These are phyloP conservation scores for Trachelus iudaicus DNA, from an alignment of 2,888 invertebrate genomes.

Conservation along the genomic window DNA sequence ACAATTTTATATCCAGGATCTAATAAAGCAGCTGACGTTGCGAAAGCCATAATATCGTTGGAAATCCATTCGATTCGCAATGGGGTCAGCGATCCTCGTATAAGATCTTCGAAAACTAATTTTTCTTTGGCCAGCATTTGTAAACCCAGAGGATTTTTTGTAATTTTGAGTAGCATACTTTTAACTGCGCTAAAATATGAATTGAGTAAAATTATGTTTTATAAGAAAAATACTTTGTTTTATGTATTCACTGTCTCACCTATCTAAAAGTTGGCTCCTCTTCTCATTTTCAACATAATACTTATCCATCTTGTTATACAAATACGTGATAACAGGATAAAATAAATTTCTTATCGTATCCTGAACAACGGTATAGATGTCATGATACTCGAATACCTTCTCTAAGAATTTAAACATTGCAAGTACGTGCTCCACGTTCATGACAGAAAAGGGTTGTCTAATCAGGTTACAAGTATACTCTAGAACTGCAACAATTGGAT, in stretches of 20 bases:
- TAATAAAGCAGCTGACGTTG: slow-evolving; percentile 52
- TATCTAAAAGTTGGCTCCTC: slow-evolving; percentile 54
- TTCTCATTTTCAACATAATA: slow-evolving; percentile 58
- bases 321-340: slow-evolving; percentile 52
- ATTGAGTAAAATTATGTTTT: background rate
- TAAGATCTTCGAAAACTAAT: slow-evolving; percentile 54
- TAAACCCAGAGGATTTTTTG: slow-evolving; percentile 51
- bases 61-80: slow-evolving; percentile 56
- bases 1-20: slow-evolving; percentile 46
- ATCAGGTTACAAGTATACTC: slow-evolving; percentile 47
- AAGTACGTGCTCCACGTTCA: slow-evolving; percentile 51
- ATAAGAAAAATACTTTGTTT: background rate
- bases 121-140: slow-evolving; percentile 48
- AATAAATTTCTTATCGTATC: slow-evolving; percentile 43
- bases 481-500: slow-evolving; percentile 46
- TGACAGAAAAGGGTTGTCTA: slow-evolving; percentile 58
- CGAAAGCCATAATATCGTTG: slow-evolving; percentile 52
- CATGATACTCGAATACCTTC: slow-evolving; percentile 47
- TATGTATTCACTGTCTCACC: slow-evolving; percentile 36
- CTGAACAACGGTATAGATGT: slow-evolving; percentile 42
- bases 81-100: slow-evolving; percentile 55
- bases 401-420: slow-evolving; percentile 50
- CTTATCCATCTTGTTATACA: slow-evolving; percentile 57
- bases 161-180: slow-evolving; percentile 52
- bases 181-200: slow-evolving; percentile 48